phyloP scores from a whole-genome alignment of 2,888 invertebrate species.

The Microplitis deprimator region DNA sequence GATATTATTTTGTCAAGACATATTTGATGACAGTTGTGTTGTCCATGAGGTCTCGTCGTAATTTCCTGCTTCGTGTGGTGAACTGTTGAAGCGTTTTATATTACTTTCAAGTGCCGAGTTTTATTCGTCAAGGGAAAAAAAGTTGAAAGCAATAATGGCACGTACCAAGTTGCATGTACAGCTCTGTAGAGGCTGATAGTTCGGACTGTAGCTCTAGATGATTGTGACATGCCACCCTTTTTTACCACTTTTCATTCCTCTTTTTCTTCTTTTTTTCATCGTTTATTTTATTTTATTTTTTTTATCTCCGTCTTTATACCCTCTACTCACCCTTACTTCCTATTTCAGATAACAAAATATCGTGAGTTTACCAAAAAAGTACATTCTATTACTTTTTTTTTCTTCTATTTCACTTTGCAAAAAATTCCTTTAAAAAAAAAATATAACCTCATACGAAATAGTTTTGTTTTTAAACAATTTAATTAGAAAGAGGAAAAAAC shows the following conservation, averaged over 20 bases:
- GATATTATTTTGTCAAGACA: background rate
- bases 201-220: conserved; percentile 6
- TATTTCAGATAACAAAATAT: background rate
- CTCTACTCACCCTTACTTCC: background rate
- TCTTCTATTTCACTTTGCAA: background rate
- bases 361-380: background rate
- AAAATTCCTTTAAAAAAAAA: background rate
- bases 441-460: background rate
- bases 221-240: background rate
- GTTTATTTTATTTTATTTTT: background rate
- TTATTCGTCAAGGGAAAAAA: background rate
- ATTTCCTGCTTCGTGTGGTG: conserved; percentile 21
- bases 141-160: conserved; percentile 27
- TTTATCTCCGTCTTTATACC: background rate
- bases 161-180: conserved; percentile 28
- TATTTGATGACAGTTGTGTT: background rate
- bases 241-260: conserved; percentile 8
- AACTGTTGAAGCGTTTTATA: conserved; percentile 1
- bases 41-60: conserved; percentile 20
- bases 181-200: conserved; percentile 26
- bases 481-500: background rate
- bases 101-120: conserved; percentile 16
- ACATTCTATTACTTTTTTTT: background rate
- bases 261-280: background rate
- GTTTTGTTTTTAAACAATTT: background rate